Conservation (phyloP, 2,797 vertebrate genomes). For the Petrocephalus sullivani region DNA sequence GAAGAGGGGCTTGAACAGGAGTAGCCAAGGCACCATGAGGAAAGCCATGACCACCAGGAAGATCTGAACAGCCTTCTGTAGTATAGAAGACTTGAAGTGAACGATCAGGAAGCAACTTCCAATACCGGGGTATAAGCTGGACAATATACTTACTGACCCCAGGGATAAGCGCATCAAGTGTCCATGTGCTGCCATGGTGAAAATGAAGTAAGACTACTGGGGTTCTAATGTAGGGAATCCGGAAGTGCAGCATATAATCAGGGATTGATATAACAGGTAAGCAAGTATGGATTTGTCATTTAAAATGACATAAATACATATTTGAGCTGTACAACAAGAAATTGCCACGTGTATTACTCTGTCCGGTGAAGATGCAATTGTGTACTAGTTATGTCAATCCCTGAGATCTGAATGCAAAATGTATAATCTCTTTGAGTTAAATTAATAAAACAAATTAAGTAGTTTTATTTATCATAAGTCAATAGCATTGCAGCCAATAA, state of each 20-base stretch:
- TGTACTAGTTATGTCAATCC: background rate
- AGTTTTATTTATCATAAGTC: background rate
- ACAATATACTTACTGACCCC: background rate
- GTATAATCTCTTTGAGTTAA: background rate
- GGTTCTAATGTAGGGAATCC: background rate
- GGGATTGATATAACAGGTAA: background rate
- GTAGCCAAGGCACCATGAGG: slow-evolving; percentile 43
- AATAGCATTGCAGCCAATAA: background rate
- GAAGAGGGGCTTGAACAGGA: slow-evolving; percentile 41
- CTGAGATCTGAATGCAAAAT: background rate
- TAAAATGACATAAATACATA: background rate
- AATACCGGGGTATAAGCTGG: background rate
- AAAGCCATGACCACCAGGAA: slow-evolving; percentile 39
- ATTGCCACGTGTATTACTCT: background rate
- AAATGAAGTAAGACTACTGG: background rate
- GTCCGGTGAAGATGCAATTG: background rate
- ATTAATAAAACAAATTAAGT: background rate
- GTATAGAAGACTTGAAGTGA: background rate
- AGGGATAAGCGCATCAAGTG: background rate
- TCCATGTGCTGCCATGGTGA: background rate
- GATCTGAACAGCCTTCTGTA: slow-evolving; percentile 41
- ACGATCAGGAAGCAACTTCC: background rate
- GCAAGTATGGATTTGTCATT: background rate
- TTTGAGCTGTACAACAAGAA: background rate
- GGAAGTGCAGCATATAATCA: background rate